These are phyloP conservation scores for Corbicula japonica DNA, from an alignment of 2,888 invertebrate genomes.

Conservation along the genomic window DNA sequence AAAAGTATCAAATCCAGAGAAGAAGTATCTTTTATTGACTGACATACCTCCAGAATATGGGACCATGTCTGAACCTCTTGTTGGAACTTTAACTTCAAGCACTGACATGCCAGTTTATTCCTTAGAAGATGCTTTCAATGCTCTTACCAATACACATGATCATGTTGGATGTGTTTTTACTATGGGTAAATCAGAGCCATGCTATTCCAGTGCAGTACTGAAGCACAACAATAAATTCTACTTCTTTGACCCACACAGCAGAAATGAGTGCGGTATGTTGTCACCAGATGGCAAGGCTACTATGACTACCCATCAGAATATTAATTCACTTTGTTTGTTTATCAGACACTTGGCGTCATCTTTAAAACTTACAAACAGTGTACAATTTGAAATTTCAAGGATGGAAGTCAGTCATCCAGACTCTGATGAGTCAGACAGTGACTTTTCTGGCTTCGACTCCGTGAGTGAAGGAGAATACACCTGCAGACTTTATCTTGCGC, in stretches of 20 bases:
- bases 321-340: slow-evolving; percentile 6
- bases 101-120: too few relatives aligned
- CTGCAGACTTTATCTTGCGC: not conserved
- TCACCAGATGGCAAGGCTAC: not conserved
- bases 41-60: too few relatives aligned
- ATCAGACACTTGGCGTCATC: slow-evolving; percentile 3
- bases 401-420: too few relatives aligned
- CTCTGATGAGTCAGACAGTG: not conserved
- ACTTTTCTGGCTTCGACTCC: not conserved
- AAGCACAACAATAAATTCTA: slow-evolving; percentile 2
- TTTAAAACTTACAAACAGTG: too few relatives aligned
- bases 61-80: too few relatives aligned
- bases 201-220: slow-evolving; percentile 20
- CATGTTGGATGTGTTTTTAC: too few relatives aligned
- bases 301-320: not conserved
- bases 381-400: too few relatives aligned
- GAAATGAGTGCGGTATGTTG: slow-evolving; percentile 11
- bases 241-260: slow-evolving; percentile 27
- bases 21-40: too few relatives aligned
- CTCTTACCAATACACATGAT: too few relatives aligned
- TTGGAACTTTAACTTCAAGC: too few relatives aligned
- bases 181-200: slow-evolving; percentile 7
- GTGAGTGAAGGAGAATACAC: not conserved
- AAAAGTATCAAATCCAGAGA: too few relatives aligned
- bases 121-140: too few relatives aligned